Evolutionary conservation across 2,113 vertebrate genomes (phyloP).

Genomic region (Lates calcarifer): DNA sequence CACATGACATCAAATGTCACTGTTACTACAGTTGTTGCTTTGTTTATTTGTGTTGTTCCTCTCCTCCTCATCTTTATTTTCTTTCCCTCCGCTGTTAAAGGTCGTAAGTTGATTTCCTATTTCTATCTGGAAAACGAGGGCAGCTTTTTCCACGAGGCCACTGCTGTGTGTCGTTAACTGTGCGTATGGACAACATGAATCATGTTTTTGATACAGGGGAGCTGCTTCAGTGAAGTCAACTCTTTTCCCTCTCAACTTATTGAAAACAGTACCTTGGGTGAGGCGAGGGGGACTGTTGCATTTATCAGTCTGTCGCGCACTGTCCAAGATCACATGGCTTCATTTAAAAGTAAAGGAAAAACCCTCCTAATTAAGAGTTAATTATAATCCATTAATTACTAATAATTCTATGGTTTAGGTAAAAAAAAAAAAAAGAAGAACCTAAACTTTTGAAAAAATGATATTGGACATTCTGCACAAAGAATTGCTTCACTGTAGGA

Average conservation of each 20-base stretch:
- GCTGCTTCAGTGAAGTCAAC: constrained; percentile 59
- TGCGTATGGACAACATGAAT: constrained; percentile 72
- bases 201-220: constrained; percentile 66
- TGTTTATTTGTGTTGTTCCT: constrained; percentile 68
- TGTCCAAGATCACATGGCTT: too few relatives aligned
- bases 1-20: constrained; percentile 42
- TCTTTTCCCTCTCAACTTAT: constrained; percentile 60
- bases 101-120: constrained; percentile 74
- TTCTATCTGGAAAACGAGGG: constrained; percentile 76
- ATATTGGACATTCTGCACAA: too few relatives aligned
- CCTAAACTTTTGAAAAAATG: too few relatives aligned
- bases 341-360: too few relatives aligned
- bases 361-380: too few relatives aligned
- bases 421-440: too few relatives aligned
- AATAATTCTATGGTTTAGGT: too few relatives aligned
- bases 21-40: constrained; percentile 64
- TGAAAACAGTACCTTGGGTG: constrained; percentile 69
- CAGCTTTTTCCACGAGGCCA: constrained; percentile 73
- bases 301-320: constrained; percentile 2
- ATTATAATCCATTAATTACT: too few relatives aligned
- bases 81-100: constrained; percentile 59
- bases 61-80: constrained; percentile 54
- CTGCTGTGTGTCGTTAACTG: constrained; percentile 59
- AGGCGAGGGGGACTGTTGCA: constrained; percentile 13
- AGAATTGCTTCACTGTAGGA: too few relatives aligned